Evolutionary conservation across 2,797 vertebrate species (phyloP).

Genomic region (Bovichtus variegatus): DNA sequence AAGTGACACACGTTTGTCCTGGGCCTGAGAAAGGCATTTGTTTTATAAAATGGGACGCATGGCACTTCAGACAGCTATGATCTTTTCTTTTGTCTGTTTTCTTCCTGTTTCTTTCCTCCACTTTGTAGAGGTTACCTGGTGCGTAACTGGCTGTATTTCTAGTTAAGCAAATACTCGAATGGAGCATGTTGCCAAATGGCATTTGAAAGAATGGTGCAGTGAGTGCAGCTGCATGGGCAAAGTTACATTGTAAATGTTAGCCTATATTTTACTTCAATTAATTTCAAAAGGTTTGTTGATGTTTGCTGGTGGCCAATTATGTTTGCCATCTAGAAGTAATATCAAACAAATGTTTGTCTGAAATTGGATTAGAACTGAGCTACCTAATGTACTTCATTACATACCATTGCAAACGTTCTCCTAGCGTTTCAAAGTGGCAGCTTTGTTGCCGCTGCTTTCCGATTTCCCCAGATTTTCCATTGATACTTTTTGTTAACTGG

Average conservation of each 20-base stretch:
- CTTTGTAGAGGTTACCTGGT: background rate
- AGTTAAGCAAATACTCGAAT: constrained; percentile 18
- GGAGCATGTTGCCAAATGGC: constrained; percentile 1
- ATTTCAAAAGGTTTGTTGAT: background rate
- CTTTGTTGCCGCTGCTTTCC: too few relatives aligned
- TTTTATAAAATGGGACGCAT: background rate
- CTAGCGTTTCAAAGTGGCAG: too few relatives aligned
- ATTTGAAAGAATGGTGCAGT: background rate
- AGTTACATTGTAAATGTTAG: background rate
- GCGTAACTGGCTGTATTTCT: constrained; percentile 16
- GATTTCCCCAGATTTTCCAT: too few relatives aligned
- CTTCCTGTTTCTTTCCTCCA: background rate
- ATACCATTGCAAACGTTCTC: background rate
- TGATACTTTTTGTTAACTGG: too few relatives aligned
- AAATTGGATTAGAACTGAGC: background rate
- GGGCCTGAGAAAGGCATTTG: background rate
- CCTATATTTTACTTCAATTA: background rate
- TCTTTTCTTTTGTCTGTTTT: constrained; percentile 7
- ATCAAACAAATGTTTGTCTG: background rate
- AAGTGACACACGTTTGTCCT: background rate
- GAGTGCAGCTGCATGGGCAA: background rate
- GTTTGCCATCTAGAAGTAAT: background rate
- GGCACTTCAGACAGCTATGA: background rate
- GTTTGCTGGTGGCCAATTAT: background rate
- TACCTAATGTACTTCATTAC: background rate